Percentiles rank a stretch among this genome's conserved stretches.
Evolutionary conservation across 2,113 vertebrate species (phyloP).

Genomic region (Lepisosteus oculatus): DNA sequence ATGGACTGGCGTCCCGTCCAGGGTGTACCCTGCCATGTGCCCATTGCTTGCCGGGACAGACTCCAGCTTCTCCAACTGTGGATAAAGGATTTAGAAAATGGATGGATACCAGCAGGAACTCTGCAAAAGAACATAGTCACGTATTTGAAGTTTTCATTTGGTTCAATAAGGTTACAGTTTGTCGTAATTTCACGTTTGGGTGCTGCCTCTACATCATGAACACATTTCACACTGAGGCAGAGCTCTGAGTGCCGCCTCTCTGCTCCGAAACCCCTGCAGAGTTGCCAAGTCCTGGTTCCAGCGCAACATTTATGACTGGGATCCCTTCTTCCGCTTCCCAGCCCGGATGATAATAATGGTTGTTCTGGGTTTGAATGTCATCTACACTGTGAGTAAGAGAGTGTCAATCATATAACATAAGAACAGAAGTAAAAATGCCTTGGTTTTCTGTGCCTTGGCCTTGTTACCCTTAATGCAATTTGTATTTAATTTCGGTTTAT

Average conservation of each 20-base stretch:
- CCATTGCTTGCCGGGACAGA: no score
- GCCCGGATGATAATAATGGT: slow-evolving; percentile 55
- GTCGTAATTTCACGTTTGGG: no score
- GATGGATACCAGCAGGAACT: no score
- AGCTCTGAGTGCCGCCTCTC: not conserved
- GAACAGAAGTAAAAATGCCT: not conserved
- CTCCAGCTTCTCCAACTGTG: no score
- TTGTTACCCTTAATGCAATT: not conserved
- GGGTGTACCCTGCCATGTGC: no score
- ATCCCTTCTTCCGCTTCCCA: slow-evolving; percentile 61
- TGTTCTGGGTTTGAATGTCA: slow-evolving; percentile 50
- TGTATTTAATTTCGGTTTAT: not conserved
- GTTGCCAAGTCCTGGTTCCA: slow-evolving; percentile 50
- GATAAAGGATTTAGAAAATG: no score
- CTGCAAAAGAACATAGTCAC: no score
- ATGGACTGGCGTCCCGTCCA: no score
- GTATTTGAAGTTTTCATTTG: no score
- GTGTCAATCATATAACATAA: not conserved
- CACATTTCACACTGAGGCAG: no score
- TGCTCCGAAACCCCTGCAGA: slow-evolving; percentile 1
- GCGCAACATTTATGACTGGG: slow-evolving; percentile 53
- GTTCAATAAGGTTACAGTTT: no score
- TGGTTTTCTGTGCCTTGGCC: not conserved
- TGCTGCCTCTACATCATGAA: no score
- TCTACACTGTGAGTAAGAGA: slow-evolving; percentile 55